Evolutionary conservation across 2,113 vertebrate species (phyloP).

Genomic region (Mormoops blainvillei): DNA sequence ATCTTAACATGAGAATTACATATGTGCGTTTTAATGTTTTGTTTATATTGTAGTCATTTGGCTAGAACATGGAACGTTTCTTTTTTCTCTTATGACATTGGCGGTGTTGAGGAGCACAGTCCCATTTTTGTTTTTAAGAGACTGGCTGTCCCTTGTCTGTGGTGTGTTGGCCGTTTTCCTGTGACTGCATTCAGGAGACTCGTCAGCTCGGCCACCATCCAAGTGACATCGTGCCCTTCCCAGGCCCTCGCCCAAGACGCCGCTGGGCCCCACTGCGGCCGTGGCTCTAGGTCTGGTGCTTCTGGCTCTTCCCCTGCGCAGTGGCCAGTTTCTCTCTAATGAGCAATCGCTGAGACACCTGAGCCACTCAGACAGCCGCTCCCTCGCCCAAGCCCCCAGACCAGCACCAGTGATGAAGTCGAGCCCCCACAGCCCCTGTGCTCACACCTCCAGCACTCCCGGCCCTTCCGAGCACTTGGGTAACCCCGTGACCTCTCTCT

Average conservation of each 20-base stretch:
- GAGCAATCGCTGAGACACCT: neutral
- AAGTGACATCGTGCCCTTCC: neutral
- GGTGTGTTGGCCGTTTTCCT: neutral
- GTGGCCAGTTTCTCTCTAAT: neutral
- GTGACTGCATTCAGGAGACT: neutral
- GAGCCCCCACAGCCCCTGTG: too few species aligned
- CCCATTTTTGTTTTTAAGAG: too few species aligned
- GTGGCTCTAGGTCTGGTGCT: too few species aligned
- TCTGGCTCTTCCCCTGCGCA: fast-evolving
- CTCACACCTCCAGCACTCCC: neutral
- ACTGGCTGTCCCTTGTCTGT: too few species aligned
- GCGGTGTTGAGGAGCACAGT: too few species aligned
- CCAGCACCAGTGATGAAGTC: fast-evolving
- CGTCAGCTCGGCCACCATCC: neutral
- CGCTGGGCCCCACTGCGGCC: neutral
- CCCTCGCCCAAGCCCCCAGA: neutral
- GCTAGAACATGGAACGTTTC: neutral
- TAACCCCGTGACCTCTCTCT: neutral
- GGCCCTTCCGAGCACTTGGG: neutral
- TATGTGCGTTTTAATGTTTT: neutral
- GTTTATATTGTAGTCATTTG: neutral
- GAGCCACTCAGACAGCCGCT: neutral
- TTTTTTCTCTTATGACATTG: neutral
- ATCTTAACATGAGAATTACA: neutral
- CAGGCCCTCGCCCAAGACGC: too few species aligned